phyloP scores from a whole-genome alignment of 2,113 vertebrate species.

The Pangasianodon hypophthalmus region DNA sequence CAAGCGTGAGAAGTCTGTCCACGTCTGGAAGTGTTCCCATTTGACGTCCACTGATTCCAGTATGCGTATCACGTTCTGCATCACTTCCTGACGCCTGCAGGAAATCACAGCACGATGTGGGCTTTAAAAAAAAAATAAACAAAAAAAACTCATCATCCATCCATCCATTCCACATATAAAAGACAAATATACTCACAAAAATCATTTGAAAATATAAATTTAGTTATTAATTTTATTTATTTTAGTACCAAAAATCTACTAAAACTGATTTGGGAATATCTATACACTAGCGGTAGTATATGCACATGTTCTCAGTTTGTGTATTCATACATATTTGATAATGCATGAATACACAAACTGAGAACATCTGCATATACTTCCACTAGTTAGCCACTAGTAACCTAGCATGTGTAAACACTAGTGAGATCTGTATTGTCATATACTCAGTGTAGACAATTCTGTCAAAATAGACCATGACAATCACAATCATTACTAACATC shows the following conservation, averaged over 20 bases:
- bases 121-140: neutral
- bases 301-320: too few species aligned
- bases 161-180: neutral
- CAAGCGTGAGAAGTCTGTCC: slow-evolving; percentile 94
- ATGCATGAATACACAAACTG: neutral
- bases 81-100: slow-evolving; percentile 81
- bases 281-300: neutral
- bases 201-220: neutral
- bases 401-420: neutral
- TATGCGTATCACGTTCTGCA: slow-evolving; percentile 94
- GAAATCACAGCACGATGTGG: slow-evolving; percentile 26
- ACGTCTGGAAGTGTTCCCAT: slow-evolving; percentile 98
- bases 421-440: neutral
- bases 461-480: neutral
- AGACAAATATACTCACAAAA: neutral
- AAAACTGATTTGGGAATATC: neutral
- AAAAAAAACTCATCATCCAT: neutral
- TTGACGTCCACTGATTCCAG: slow-evolving; percentile 94
- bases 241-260: neutral
- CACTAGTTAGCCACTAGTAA: neutral
- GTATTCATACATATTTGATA: too few species aligned
- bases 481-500: neutral
- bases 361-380: neutral
- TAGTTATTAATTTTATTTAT: neutral
- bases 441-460: neutral